phyloP scores from a whole-genome alignment of 2,888 invertebrate genomes.

The Amiota minor region DNA sequence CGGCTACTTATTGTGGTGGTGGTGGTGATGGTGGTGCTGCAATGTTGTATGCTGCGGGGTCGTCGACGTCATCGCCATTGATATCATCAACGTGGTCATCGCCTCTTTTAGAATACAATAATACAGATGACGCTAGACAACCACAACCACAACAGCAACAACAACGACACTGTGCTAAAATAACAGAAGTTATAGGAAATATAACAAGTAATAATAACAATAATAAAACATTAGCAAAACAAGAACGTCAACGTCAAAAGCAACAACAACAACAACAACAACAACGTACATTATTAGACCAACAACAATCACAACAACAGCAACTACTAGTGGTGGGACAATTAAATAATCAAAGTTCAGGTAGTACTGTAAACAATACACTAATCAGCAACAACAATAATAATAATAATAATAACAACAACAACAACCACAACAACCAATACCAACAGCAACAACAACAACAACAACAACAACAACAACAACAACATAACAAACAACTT shows the following conservation, averaged over 20 bases:
- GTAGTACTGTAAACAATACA: slow-evolving; percentile 54
- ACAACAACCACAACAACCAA: slow-evolving; percentile 31
- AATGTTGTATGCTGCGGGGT: slow-evolving; percentile 23
- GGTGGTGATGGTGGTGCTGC: no score
- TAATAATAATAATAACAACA: slow-evolving; percentile 18
- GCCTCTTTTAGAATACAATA: neutral
- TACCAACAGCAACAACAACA: slow-evolving; percentile 47
- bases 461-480: slow-evolving; percentile 48
- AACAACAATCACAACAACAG: slow-evolving; percentile 35
- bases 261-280: slow-evolving; percentile 47
- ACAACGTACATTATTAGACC: slow-evolving; percentile 42
- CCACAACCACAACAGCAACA: neutral
- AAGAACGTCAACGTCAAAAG: neutral
- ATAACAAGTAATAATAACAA: no score
- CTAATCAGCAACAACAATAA: slow-evolving; percentile 36
- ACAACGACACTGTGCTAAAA: neutral
- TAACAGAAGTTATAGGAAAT: no score
- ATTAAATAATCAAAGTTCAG: slow-evolving; percentile 16
- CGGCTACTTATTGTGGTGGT: no score
- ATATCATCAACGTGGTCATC: slow-evolving; percentile 20
- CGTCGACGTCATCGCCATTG: slow-evolving; percentile 37
- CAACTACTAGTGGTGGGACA: slow-evolving; percentile 6
- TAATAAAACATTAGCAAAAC: neutral
- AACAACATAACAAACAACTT: slow-evolving; percentile 17
- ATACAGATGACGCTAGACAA: neutral